Evolutionary conservation across 2,888 invertebrate genomes (phyloP), one percentile per base, ranked within the genome.

Genomic region (Sphaerophoria taeniata): DNA sequence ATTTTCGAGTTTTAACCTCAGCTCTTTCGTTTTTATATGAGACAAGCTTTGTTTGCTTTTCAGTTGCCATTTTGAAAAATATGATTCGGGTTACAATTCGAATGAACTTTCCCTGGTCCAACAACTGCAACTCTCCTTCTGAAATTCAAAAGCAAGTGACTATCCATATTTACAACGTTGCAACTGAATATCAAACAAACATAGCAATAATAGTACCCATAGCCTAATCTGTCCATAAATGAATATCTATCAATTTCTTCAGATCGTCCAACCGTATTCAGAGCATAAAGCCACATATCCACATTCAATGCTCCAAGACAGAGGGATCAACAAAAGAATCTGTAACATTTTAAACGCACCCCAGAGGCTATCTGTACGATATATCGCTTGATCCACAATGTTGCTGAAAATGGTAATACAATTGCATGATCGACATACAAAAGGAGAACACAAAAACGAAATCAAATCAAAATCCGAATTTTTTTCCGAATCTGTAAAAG

Each of bases 341-440:
- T 85, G 85, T 85, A 81, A 81, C 85, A 85, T 81, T 85, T 81
- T 80, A 77, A 85, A 77, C 85, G 81, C 85, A 85, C 85, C 77
- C 85, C 81, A 85, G 85, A 74, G 85, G 81, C 76, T 77, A 70
- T 69, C 43, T 43, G 11, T 43, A 24, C 24, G 24, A 24, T 24
- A 24, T 43, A 39, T 39, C 3, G 39, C 63, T 70, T 39, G 77
- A 73, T 73, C n/a, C 73, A 24, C 24, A 73, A 63, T 70, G 51
- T 74, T 77, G 45, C 86, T 77, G n/a, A 78, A 86, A 86, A 82
- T 81, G 86, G 86, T 74, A 74, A 86, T 82, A 73, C 82, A 78
- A 86, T 82, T 86, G 77, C 82, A 82, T 86, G 82, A 86, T 86
- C 80, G 81, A 82, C 82, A 82, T 86, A 51, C 71, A 71, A 78